phyloP scores from a whole-genome alignment of 1,140 invertebrate species.

The Aphelenchoides avenae region DNA sequence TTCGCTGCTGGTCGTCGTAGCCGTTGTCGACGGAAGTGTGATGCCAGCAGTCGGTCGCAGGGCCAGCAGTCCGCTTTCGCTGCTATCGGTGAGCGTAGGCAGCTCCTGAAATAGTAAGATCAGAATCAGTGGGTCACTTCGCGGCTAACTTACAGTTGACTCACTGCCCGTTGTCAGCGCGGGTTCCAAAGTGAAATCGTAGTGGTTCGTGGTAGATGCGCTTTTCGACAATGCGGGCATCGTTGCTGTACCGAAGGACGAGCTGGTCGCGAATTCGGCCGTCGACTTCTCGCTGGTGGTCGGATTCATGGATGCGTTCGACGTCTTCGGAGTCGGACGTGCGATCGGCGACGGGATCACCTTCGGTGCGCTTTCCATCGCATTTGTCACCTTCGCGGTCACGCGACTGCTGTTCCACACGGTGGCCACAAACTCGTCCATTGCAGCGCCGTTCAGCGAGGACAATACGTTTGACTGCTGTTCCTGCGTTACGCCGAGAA shows the following conservation, averaged over 20 bases:
- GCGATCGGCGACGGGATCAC: conserved; percentile 50
- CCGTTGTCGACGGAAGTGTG: too few species aligned
- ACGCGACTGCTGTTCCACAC: conserved; percentile 28
- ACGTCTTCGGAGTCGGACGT: conserved; percentile 41
- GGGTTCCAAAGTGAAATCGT: not conserved
- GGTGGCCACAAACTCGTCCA: conserved; percentile 4
- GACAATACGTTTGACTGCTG: not conserved
- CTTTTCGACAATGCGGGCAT: not conserved
- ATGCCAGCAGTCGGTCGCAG: not conserved
- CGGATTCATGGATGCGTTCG: not conserved
- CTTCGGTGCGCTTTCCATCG: not conserved
- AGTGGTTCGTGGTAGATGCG: not conserved
- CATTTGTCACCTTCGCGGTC: not conserved
- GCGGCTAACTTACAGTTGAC: not conserved
- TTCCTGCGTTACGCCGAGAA: conserved; percentile 25
- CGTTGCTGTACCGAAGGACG: not conserved
- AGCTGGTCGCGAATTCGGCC: not conserved
- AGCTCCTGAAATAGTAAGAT: not conserved
- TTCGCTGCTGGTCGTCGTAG: not conserved
- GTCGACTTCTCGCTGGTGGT: not conserved
- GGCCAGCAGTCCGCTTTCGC: not conserved
- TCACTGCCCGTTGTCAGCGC: not conserved
- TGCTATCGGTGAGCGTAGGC: not conserved
- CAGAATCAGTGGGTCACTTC: not conserved
- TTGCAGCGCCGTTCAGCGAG: not conserved